Conservation (phyloP, 37 sponge, comb jelly and placozoan genomes). For the Lycopodina hypogea region DNA sequence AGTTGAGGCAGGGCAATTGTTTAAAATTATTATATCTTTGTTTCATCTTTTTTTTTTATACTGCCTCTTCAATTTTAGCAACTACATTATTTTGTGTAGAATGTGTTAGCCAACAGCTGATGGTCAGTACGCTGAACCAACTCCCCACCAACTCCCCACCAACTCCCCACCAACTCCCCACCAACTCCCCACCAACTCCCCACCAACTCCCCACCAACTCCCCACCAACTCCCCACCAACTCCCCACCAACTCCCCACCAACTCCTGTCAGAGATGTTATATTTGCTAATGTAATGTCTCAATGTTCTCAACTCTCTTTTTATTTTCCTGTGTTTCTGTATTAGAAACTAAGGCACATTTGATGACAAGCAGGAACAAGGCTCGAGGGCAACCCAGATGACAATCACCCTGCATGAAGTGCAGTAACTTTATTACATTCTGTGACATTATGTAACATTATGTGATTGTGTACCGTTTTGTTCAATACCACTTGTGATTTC, state of each 20-base stretch:
- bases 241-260: not conserved
- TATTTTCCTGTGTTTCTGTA: not conserved
- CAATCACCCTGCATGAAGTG: no score
- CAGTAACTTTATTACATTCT: no score
- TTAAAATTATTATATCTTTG: not conserved
- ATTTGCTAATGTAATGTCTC: not conserved
- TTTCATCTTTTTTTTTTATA: not conserved
- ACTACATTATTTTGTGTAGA: no score
- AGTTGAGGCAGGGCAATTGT: not conserved
- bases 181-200: no score
- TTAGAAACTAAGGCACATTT: constrained; percentile 21
- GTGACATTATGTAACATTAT: no score
- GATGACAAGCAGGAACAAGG: constrained; percentile 16
- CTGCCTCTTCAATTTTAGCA: no score
- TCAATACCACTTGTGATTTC: no score
- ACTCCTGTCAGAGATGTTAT: not conserved
- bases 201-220: no score
- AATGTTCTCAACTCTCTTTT: not conserved
- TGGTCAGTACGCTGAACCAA: no score
- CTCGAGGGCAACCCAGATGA: constrained; percentile 34
- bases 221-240: not conserved
- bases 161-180: not conserved
- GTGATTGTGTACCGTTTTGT: no score
- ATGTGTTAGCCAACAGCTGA: no score
- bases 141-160: not conserved